Evolutionary conservation across 2,797 vertebrate genomes (phyloP), one percentile per base, ranked within the genome.

Genomic region (Buceros bicornis): DNA sequence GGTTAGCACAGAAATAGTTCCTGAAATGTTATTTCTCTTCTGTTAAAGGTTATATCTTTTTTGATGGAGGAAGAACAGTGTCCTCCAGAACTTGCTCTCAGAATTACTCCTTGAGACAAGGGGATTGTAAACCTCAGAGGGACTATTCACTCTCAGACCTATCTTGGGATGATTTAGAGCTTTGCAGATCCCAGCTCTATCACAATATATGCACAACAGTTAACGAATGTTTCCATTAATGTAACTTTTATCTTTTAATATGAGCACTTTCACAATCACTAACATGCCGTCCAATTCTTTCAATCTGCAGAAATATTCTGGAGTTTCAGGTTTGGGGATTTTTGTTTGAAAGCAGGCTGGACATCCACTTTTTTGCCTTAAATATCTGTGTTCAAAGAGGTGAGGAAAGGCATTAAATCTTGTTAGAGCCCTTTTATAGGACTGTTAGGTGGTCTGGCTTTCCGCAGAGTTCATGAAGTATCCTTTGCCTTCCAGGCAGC

Each of bases 171-270:
- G 29, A 51, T 81, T n/a, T 50, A 33, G 42, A 77, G 50, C 60
- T 88, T 74, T 71, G 45, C 64, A 82, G 71, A 93, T 90, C 65
- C 87, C 87, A 73, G 29, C 26, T 42, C 78, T 80, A 64, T 67
- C 42, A 25, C 25, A n/a, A 3, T 74, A 20, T 90, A 91, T 96
- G 62, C 69, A 82, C 87, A 87, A 69, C 37, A 91, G 65, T 51
- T 76, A 61, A 43, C 61, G 72, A 61, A 60, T 58, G 31, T 33
- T 85, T 20, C 45, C 85, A 29, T 35, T 89, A 78, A 58, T 33
- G 13, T 71, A 48, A 51, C 50, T 77, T 89, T 35, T 65, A 12
- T 62, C 43, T 84, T 87, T 61, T 31, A 42, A 51, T 22, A 29
- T 15, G 17, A 83, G 16, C 6, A 12, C 31, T 82, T 80, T 29